Evolutionary conservation across 1,140 invertebrate species (phyloP).

Genomic region (Sitodiplosis mosellana): DNA sequence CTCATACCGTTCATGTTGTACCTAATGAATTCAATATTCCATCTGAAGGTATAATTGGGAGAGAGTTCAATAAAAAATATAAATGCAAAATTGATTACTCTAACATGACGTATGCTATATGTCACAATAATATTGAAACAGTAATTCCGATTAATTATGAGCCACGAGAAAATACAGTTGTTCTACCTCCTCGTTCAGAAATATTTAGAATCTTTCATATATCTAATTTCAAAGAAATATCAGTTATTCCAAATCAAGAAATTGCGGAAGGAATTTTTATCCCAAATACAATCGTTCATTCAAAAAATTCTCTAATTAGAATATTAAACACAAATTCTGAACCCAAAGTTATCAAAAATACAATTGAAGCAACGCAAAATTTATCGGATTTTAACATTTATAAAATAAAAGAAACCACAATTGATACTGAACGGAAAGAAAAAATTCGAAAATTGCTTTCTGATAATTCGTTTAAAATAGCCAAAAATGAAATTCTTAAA

Average conservation of each 20-base stretch:
- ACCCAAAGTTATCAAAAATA: not conserved
- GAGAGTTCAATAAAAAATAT: not conserved
- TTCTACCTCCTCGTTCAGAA: not conserved
- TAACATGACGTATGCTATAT: not conserved
- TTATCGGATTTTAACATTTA: not conserved
- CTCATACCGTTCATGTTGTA: not conserved
- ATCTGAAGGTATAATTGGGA: not conserved
- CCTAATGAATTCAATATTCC: not conserved
- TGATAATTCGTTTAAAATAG: not conserved
- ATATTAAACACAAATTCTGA: not conserved
- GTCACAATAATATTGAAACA: not conserved
- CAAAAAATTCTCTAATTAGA: not conserved
- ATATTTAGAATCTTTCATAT: not conserved
- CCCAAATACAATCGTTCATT: not conserved
- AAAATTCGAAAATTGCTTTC: no score
- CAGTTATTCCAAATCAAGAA: not conserved
- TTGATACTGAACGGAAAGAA: no score
- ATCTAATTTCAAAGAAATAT: not conserved
- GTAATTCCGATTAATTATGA: not conserved
- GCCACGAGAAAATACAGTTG: not conserved
- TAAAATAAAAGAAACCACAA: not conserved
- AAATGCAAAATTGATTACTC: not conserved
- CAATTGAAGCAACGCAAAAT: not conserved
- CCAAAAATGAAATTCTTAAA: not conserved
- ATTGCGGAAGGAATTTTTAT: slow-evolving; percentile 1